Base-by-base conservation (phyloP, 2,888 invertebrate species). In the Drosophila vallismaia region DNA sequence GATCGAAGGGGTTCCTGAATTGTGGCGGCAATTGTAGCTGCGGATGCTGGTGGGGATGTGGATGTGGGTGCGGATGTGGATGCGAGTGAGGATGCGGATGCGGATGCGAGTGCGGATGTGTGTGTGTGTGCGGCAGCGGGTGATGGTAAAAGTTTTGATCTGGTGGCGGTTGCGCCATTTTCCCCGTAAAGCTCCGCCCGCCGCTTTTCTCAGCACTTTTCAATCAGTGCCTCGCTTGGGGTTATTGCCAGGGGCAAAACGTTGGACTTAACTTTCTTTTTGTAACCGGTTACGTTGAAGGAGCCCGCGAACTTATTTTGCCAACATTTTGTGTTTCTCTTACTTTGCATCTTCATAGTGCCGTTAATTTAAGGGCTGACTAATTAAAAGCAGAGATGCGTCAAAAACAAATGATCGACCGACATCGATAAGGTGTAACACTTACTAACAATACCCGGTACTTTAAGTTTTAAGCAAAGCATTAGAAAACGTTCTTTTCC, bases 121-220 rank as follows among this genome's bases (percentile, higher is more conserved):
- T 19, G 38, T 75, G 81, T n/a, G 80, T 48, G 57, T 81, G 84
- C n/a, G 83, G 72, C 60, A 84, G 58, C 36, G 79, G 66, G 57
- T 78, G 86, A 68, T 82, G 85, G 50, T 85, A 88, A 75, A 76
- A 85, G 49, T 89, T 88, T 60, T 88, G 85, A 71, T 88, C 82
- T 48, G 86, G 85, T 73, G 88, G 85, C 85, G 76, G 81, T 73
- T 86, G 88, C 85, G 87, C 88, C 88, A 88, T 88, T 80, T 88
- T 86, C 77, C 72, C 36, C 36, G 36, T 36, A 36, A n/a, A 36
- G 36, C 36, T 36, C 36, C 36, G 36, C 36, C 36, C 36, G 36
- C 36, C 36, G 36, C 36, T 62, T 49, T 62, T 63, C 53, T 62
- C 46, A 53, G 71, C 52, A 48, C 52, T 46, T 56, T 45, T 52